Base-by-base conservation (phyloP, 2,797 vertebrate genomes). In the Allochrocebus solatus region DNA sequence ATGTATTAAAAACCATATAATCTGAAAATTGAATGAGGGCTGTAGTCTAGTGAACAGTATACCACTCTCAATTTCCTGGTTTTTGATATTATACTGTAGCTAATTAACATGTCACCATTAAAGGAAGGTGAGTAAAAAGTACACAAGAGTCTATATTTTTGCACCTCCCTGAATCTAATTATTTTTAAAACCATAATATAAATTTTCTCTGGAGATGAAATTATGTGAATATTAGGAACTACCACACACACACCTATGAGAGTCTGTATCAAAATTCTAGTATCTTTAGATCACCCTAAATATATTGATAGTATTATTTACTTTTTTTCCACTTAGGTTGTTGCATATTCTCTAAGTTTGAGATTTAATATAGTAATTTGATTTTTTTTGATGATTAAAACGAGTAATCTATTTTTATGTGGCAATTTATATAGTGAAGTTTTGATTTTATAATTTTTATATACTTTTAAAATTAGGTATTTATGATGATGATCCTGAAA, bases 401-500 rank as follows among this genome's bases (percentile, higher is more conserved):
- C 48, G 28, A 86, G 19, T 92, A 53, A 67, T 70, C 21, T 82
- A 3, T 93, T 94, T 95, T 79, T 87, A 59, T 75, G 8, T 91
- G 48, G 17, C 64, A 57, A 95, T 82, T 87, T 89, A 39, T 72
- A 79, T 96, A 14, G 36, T 81, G 30, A 87, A 57, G 12, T 80
- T 84, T 95, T 97, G 75, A 95, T 91, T 96, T 91, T 90, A n/a
- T 79, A 46, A 87, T 80, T 95, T 92, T 95, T 75, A 74, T 94
- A 2, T 0, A 33, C 89, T 98, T 97, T 96, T 98, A 61, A 97
- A 93, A 96, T 93, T 97, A 99, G 99, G 99, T 95, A 99, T 99
- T 98, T 99, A 99, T 97, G 99, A 99, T 17, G 99, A 99, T 86
- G 99, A 99, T 98, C 98, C 99, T 74, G 99, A 99, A 99, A 99